Base-by-base conservation (phyloP, 2,113 vertebrate species). In the Callipepla californica region DNA sequence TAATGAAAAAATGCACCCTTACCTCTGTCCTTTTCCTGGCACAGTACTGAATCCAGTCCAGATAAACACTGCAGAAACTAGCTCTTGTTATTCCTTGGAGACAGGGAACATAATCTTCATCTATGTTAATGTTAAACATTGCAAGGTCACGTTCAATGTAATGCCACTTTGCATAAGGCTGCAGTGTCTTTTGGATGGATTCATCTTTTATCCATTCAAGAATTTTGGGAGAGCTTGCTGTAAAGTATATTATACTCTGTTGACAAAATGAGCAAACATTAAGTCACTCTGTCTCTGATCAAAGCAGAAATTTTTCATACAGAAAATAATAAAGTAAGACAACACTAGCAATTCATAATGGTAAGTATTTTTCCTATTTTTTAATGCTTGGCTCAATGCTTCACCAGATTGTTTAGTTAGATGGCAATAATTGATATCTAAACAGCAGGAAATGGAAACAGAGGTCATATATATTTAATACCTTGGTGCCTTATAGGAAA, bases 21-120 rank as follows among this genome's bases (percentile, higher is more conserved):
- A 99, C 99, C 98, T 98, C 98, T 40, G 97, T 98, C 73, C 98
- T 98, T 93, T 98, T 99, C 87, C 95, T 97, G 9, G 98, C 98
- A 38, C 99, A 99, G 96, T 98, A 98, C 92, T 99, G 99, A 95
- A 99, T 98, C 99, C 99, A 99, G 89, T 99, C 99, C 80, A 99
- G 98, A 96, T 99, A 99, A 90, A 99, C 98, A 7, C 98, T 99
- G 91, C 99, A 99, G 97, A 98, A 99, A 95, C 99, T 99, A 93
- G 99, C 99, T 7, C 99, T 97, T 2, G 99, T 99, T 95, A 99
- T 98, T 7, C 99, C 99, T 96, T 99, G 99, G 88, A 99, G 98
- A 88, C 99, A 99, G 0, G 99, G 99, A 58, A 99, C 98, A 10
- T 99, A 99, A 96, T 99, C 99, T 38, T 99, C 99, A 13, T 99